phyloP scores from a whole-genome alignment of 2,888 invertebrate genomes.

The Dromius quadrimaculatus region DNA sequence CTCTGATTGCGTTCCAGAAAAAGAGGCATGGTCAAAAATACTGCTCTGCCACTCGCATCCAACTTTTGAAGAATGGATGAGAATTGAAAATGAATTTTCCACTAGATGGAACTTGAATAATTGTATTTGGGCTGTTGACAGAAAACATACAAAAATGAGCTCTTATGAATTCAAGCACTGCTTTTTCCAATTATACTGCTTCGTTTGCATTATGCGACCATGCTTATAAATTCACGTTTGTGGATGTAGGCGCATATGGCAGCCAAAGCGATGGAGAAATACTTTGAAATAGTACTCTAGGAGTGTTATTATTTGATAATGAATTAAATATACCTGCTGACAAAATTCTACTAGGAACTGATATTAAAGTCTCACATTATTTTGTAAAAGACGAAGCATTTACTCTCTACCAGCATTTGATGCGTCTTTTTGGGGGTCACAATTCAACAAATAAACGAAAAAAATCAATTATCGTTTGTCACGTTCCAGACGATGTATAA shows the following conservation, averaged over 20 bases:
- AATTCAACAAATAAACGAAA: not conserved
- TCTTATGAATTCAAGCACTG: slow-evolving; percentile 55
- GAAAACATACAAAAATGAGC: slow-evolving; percentile 56
- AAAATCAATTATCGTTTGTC: slow-evolving; percentile 16
- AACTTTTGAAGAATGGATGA: slow-evolving; percentile 54
- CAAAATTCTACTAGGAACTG: not conserved
- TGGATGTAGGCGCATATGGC: slow-evolving; percentile 57
- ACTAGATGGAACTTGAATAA: slow-evolving; percentile 56
- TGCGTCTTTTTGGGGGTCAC: slow-evolving; percentile 12
- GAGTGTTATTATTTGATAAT: slow-evolving; percentile 9
- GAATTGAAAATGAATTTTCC: slow-evolving; percentile 54
- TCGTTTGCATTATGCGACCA: slow-evolving; percentile 57
- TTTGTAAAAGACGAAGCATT: slow-evolving; percentile 13
- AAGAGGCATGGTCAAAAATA: no score
- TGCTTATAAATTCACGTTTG: slow-evolving; percentile 56
- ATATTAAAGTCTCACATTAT: slow-evolving; percentile 1
- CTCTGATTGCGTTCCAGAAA: no score
- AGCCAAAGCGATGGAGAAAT: slow-evolving; percentile 57
- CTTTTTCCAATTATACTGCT: slow-evolving; percentile 57
- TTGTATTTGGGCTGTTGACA: slow-evolving; percentile 56
- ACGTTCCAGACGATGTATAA: slow-evolving; percentile 13
- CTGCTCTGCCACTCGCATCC: no score
- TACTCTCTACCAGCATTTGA: not conserved
- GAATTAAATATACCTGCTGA: slow-evolving; percentile 34
- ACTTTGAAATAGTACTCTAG: slow-evolving; percentile 47